Base-by-base conservation (phyloP, 2,888 invertebrate genomes). In the Phyllotreta cruciferae region DNA sequence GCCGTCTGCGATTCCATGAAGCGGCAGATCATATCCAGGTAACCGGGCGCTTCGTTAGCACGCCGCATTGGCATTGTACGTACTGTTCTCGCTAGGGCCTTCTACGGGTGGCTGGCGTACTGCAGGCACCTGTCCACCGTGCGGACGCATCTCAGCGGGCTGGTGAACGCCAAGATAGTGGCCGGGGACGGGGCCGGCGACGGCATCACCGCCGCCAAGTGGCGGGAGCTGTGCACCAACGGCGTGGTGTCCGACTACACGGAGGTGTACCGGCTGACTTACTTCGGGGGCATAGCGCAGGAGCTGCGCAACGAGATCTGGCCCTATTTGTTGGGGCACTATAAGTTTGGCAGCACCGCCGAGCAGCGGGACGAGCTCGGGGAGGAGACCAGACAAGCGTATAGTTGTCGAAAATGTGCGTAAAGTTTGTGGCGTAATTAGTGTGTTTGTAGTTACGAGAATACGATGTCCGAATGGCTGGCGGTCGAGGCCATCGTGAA, bases 81-180 rank as follows among this genome's bases (percentile, higher is more conserved):
- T n/a, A n/a, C n/a, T n/a, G n/a, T n/a, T n/a, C n/a, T n/a, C n/a
- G n/a, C n/a, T n/a, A n/a, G 69, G 11, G 97, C 97, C 9, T 97
- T 97, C 82, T 96, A 96, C 79, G 97, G 97, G 53, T 97, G 96
- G 97, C 83, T 96, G 65, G 95, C 96, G 0, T 95, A 97, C 79
- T 96, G 96, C 76, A 85, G 96, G 11, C 96, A 97, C 76, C 83
- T 98, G 75, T 91, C 93, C 38, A 97, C 96, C 0, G 95, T 98
- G 0, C 83, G 96, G 45, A 96, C 93, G 0, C 97, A 97, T 82
- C 85, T 97, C 10, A 93, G 94, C 36, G 95, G 94, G 0, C 83
- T 97, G 11, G 94, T 97, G 0, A 88, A 93, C 78, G 85, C 88
- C 0, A 86, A 85, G 66, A 92, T 93, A 58, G 83, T 91, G 8